These are phyloP conservation scores for Choristoneura rosaceana DNA, from an alignment of 2,888 invertebrate species.

Conservation along the genomic window DNA sequence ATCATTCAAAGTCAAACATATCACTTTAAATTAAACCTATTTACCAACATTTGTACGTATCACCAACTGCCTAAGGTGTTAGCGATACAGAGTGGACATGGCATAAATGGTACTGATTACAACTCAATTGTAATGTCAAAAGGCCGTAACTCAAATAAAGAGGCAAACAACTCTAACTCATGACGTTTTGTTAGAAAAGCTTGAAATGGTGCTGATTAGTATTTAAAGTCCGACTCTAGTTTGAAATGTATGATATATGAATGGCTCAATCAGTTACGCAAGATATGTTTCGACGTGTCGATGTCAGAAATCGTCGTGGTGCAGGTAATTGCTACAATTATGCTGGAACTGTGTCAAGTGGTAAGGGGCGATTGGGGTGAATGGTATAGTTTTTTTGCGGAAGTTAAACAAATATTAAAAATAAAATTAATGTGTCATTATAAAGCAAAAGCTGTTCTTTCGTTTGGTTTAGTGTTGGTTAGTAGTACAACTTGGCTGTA, in stretches of 20 bases:
- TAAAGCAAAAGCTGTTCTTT: no score
- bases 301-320: constrained; percentile 55
- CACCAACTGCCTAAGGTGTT: constrained; percentile 60
- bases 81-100: constrained; percentile 60
- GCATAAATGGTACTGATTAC: constrained; percentile 71
- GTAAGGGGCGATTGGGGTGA: constrained; percentile 59
- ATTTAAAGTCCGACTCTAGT: not conserved
- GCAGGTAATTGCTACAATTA: constrained; percentile 81
- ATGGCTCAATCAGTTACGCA: constrained; percentile 80
- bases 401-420: not conserved
- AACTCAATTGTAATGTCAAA: not conserved
- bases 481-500: no score
- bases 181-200: not conserved
- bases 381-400: not conserved
- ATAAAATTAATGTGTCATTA: no score
- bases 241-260: constrained; percentile 51
- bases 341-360: constrained; percentile 78
- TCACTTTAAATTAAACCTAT: constrained; percentile 28
- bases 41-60: constrained; percentile 21
- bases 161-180: not conserved
- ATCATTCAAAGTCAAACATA: constrained; percentile 17
- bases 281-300: constrained; percentile 80
- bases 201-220: not conserved
- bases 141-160: not conserved
- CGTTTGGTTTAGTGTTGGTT: no score